These are phyloP conservation scores for Vannuccia rotundouncinata DNA, from an alignment of 2,888 invertebrate genomes.

Conservation along the genomic window DNA sequence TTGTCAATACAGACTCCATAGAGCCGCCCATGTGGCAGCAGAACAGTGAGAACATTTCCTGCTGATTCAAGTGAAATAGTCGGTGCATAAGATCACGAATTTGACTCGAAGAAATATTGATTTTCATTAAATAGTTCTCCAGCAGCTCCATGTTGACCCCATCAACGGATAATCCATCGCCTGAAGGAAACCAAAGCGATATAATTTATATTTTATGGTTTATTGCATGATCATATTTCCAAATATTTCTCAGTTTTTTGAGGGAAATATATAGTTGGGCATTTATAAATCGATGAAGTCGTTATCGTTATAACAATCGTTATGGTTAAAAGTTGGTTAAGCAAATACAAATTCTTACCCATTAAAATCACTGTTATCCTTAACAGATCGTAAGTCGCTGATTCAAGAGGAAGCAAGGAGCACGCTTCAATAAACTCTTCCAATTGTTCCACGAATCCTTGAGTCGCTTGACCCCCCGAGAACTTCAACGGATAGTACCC, in stretches of 20 bases:
- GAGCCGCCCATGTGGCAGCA: background rate
- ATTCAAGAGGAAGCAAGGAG: background rate
- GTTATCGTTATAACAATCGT: too few species aligned
- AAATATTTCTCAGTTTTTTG: too few species aligned
- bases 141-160: background rate
- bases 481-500: background rate
- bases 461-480: background rate
- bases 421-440: background rate
- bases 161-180: background rate
- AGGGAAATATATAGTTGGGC: too few species aligned
- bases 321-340: too few species aligned
- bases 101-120: background rate
- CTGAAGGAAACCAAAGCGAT: too few species aligned
- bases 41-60: background rate
- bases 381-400: background rate
- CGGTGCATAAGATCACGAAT: background rate
- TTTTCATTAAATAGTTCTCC: background rate
- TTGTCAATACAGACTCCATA: background rate
- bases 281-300: too few species aligned
- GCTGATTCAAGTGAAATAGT: background rate
- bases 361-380: background rate
- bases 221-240: background rate
- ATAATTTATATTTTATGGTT: too few species aligned
- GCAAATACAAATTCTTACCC: background rate
- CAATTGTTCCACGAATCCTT: background rate